Evolutionary conservation across 2,797 vertebrate species (phyloP).

Genomic region (Lacerta viridis): DNA sequence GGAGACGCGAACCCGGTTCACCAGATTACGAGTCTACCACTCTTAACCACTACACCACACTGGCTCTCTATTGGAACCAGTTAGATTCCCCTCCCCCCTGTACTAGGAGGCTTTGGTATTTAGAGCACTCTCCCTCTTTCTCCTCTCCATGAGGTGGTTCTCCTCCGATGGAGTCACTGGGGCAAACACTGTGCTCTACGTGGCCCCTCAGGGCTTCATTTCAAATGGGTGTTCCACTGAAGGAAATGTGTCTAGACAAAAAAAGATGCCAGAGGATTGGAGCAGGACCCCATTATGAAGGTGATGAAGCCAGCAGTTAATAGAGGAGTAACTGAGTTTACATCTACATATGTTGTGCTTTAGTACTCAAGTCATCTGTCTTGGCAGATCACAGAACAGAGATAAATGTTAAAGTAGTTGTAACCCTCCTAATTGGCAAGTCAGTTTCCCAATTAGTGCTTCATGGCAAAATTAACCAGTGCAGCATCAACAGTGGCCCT

Average conservation of each 20-base stretch:
- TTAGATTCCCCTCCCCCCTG: not conserved
- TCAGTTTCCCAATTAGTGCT: not conserved
- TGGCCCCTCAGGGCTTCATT: not conserved
- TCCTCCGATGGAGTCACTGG: not conserved
- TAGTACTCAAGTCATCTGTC: not conserved
- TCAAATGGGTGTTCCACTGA: not conserved
- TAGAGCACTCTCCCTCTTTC: not conserved
- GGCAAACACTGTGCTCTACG: not conserved
- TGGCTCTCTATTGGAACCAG: no score
- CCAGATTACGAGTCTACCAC: no score
- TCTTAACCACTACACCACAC: no score
- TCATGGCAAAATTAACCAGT: slow-evolving; percentile 2
- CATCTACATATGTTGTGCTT: not conserved
- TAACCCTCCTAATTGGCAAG: not conserved
- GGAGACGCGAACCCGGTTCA: no score
- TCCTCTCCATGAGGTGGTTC: not conserved
- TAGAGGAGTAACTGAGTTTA: not conserved
- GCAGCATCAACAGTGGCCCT: not conserved
- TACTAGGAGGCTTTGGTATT: not conserved
- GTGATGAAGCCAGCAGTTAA: not conserved
- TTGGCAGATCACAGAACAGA: not conserved
- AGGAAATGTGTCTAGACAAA: not conserved
- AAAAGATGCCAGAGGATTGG: not conserved
- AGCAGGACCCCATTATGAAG: not conserved
- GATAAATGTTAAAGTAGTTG: not conserved